Base-by-base conservation (phyloP, 2,797 vertebrate genomes). In the Mus minutoides region DNA sequence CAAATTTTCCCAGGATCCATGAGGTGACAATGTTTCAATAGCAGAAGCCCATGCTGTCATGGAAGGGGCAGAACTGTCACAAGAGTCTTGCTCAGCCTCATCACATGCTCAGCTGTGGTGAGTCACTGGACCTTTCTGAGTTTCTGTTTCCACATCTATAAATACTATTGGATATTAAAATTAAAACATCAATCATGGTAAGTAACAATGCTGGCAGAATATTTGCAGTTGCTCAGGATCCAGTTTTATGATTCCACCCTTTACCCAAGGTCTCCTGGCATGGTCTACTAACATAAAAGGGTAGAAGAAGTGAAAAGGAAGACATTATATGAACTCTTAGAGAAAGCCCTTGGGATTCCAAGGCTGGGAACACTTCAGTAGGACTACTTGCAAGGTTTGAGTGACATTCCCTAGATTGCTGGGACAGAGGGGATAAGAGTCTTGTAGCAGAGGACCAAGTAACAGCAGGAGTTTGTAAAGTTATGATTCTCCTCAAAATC, bases 1-100 rank as follows among this genome's bases (percentile, higher is more conserved):
- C 75, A 83, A 85, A 87, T 82, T 86, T 90, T 91, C 86, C 56
- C 77, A 73, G 78, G 87, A 60, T 91, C 93, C 71, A 91, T 90
- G 83, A 87, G 43, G 79, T 87, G 75, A 94, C 80, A 69, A 40
- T 90, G 85, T 90, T 96, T 85, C 77, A 82, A 78, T 24, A 88
- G 73, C 76, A 82, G 88, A 93, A 52, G 94, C 26, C 14, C 3
- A 0, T 2, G 43, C 49, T 87, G 52, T 91, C 75, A 86, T 1
- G 71, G 80, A 95, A 95, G 92, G 52, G 76, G 77, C 56, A 46
- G 2, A 24, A n/a, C 43, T 90, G 43, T 71, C 60, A 16, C 26
- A 92, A 83, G 82, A 64, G 75, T 62, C 3, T 67, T 52, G 69
- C 60, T 92, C 29, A 14, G 69, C 54, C 22, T 75, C 26, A 31